Percentiles rank a stretch among this genome's conserved stretches.
phyloP scores from a whole-genome alignment of 2,797 vertebrate species.

The Chrosomus eos region DNA sequence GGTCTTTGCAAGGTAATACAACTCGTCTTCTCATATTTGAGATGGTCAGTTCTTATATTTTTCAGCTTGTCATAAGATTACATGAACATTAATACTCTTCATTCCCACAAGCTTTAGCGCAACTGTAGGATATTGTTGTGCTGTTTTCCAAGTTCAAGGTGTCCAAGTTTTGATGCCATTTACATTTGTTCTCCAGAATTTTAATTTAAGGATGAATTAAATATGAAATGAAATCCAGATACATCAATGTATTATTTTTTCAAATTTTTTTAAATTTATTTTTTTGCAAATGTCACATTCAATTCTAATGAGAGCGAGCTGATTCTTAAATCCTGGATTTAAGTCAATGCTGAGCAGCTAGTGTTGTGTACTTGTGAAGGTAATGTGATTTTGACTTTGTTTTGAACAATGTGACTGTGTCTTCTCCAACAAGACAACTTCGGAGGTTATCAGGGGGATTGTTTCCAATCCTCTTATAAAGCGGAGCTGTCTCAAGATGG shows the following conservation, averaged over 20 bases:
- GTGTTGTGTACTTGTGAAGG: neutral
- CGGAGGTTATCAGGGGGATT: slow-evolving; percentile 46
- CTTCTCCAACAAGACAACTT: neutral
- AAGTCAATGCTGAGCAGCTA: neutral
- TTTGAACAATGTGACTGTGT: slow-evolving; percentile 7
- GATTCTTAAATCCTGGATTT: neutral
- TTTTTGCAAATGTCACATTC: neutral
- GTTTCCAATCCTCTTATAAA: slow-evolving; percentile 67
- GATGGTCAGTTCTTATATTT: neutral
- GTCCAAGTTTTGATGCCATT: neutral
- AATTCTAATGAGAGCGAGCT: neutral
- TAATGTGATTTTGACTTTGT: slow-evolving; percentile 1
- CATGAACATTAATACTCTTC: neutral
- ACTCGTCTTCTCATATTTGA: neutral
- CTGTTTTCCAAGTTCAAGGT: neutral
- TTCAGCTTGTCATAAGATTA: neutral
- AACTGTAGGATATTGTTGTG: no score
- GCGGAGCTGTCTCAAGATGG: slow-evolving; percentile 38
- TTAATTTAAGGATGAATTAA: neutral
- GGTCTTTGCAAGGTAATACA: neutral
- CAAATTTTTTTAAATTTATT: no score
- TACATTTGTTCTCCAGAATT: neutral
- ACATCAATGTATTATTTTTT: neutral
- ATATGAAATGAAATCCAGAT: neutral
- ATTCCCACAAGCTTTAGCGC: neutral